These are phyloP conservation scores for Leptocoma aspasia DNA, from an alignment of 2,113 vertebrate species.

Conservation along the genomic window DNA sequence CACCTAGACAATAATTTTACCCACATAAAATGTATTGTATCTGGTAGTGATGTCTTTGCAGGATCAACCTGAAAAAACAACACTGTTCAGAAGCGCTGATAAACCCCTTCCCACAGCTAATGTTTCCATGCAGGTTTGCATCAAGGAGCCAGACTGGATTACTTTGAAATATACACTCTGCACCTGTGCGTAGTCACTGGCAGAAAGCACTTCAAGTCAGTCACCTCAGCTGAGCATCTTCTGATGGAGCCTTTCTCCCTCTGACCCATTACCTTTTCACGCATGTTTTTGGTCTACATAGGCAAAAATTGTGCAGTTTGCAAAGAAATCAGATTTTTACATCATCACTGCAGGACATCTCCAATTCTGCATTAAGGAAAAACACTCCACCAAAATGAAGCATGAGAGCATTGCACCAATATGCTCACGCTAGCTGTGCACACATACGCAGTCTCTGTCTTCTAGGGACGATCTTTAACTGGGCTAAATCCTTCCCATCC, in stretches of 20 bases:
- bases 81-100: neutral
- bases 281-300: neutral
- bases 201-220: neutral
- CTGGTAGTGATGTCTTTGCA: neutral
- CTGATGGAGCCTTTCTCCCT: neutral
- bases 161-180: neutral
- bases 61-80: neutral
- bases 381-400: neutral
- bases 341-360: neutral
- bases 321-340: neutral
- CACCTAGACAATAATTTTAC: neutral
- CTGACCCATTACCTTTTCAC: neutral
- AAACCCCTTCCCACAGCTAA: neutral
- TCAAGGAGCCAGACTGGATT: neutral
- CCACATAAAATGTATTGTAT: neutral
- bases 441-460: neutral
- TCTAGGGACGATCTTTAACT: neutral
- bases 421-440: neutral
- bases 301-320: neutral
- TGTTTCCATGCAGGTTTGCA: neutral
- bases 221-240: neutral
- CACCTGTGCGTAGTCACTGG: neutral
- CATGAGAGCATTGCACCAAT: neutral
- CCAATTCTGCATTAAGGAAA: neutral
- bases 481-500: neutral